phyloP scores from a whole-genome alignment of 2,113 vertebrate species.

The Antechinus stuartii region DNA sequence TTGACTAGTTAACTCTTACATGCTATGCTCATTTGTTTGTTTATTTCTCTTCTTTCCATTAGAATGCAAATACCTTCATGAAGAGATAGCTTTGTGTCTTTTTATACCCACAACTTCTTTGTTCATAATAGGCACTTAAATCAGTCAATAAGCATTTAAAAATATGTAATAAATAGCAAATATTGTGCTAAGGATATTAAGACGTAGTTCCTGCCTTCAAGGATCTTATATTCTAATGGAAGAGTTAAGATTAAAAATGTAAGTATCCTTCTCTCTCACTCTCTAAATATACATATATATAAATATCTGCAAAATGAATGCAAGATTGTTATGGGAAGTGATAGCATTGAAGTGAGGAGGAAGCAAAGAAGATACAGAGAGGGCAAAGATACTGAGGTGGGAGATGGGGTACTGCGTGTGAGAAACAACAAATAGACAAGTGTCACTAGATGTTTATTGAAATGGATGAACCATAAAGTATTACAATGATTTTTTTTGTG shows the following conservation, averaged over 20 bases:
- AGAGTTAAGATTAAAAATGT: neutral
- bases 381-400: neutral
- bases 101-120: neutral
- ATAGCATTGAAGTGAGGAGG: neutral
- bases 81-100: neutral
- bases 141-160: neutral
- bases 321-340: neutral
- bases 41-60: neutral
- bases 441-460: neutral
- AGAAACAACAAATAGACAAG: neutral
- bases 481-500: neutral
- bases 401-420: neutral
- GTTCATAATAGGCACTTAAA: neutral
- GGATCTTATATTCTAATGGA: neutral
- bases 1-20: neutral
- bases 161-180: neutral
- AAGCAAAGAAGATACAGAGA: neutral
- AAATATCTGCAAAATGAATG: neutral
- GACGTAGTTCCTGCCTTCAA: neutral
- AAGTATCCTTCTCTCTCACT: neutral
- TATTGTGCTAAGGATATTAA: neutral
- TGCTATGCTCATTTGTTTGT: neutral
- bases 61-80: neutral
- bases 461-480: neutral
- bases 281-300: neutral